Percentiles rank a stretch among this genome's conserved stretches.
Conservation (phyloP, 1,140 invertebrate species). For the Cydia amplana region DNA sequence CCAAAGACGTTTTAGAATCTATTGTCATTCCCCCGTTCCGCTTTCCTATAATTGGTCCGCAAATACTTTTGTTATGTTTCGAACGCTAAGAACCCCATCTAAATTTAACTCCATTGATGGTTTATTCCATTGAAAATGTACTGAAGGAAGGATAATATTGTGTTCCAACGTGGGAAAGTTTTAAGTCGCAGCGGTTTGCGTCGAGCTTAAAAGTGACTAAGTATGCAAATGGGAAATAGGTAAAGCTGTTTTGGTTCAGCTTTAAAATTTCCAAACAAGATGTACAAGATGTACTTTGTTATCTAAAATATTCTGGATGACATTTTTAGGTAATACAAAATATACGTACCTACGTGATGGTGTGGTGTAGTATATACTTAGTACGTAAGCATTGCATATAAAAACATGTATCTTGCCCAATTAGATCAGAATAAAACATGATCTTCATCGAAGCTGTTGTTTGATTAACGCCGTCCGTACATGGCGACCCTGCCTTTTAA, state of each 20-base stretch:
- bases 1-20: slow-evolving; percentile 1
- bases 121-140: not conserved
- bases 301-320: too few species aligned
- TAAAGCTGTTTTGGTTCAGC: not conserved
- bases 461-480: too few species aligned
- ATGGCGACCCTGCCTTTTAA: too few species aligned
- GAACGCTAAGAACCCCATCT: slow-evolving; percentile 6
- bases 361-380: too few species aligned
- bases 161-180: slow-evolving; percentile 10
- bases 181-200: slow-evolving; percentile 5
- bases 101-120: slow-evolving; percentile 1
- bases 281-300: too few species aligned
- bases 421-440: too few species aligned
- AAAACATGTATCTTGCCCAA: too few species aligned
- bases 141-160: slow-evolving; percentile 8
- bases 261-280: not conserved
- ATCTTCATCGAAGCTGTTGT: too few species aligned
- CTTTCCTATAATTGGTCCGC: slow-evolving; percentile 22
- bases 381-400: too few species aligned
- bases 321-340: too few species aligned
- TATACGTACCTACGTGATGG: too few species aligned
- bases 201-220: slow-evolving; percentile 6
- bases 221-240: not conserved
- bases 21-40: not conserved
- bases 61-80: slow-evolving; percentile 18